Conservation (phyloP, 2,113 vertebrate genomes). For the Dascyllus trimaculatus region DNA sequence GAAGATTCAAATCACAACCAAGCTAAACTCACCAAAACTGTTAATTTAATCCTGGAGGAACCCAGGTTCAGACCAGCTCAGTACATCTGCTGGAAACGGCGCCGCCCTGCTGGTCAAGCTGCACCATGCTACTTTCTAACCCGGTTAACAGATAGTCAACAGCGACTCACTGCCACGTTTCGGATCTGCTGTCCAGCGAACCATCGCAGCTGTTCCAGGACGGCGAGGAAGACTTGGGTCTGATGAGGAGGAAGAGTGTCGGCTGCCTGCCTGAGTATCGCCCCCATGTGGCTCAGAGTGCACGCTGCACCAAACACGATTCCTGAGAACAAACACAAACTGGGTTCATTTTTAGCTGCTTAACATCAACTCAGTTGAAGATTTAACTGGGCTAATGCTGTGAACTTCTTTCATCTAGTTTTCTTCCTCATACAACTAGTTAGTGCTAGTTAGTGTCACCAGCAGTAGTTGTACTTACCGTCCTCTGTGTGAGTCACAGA, state of each 20-base stretch:
- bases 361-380: too few species aligned
- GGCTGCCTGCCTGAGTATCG: slow-evolving; percentile 82
- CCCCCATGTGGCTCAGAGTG: slow-evolving; percentile 86
- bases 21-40: too few species aligned
- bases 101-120: too few species aligned
- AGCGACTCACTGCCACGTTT: slow-evolving; percentile 92
- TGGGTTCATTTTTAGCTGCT: not conserved
- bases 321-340: slow-evolving; percentile 77
- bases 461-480: slow-evolving; percentile 81
- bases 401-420: too few species aligned
- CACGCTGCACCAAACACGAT: slow-evolving; percentile 91
- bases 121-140: too few species aligned
- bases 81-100: too few species aligned
- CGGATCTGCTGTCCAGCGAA: slow-evolving; percentile 95
- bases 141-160: not conserved
- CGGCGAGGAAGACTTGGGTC: slow-evolving; percentile 88
- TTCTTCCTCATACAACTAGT: too few species aligned
- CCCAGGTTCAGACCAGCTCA: too few species aligned
- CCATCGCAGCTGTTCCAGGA: slow-evolving; percentile 94
- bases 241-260: slow-evolving; percentile 82
- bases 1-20: too few species aligned
- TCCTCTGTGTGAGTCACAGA: slow-evolving; percentile 82
- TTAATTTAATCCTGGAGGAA: too few species aligned
- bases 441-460: not conserved
- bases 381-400: too few species aligned